Conservation (phyloP, 2,113 vertebrate species). For the Channa argus region DNA sequence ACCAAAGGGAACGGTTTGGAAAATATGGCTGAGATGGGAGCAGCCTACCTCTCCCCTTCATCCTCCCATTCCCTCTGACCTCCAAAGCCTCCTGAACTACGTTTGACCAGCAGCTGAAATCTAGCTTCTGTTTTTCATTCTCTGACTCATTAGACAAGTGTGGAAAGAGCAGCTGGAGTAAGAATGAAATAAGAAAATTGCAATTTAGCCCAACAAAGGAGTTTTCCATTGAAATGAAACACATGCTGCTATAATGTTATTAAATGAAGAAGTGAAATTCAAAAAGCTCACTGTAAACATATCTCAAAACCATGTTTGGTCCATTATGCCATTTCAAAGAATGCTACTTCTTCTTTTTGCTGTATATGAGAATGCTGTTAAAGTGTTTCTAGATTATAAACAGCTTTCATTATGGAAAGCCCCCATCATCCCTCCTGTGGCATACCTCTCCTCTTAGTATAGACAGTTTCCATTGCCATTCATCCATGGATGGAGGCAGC, state of each 20-base stretch:
- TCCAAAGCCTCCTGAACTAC: neutral
- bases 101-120: constrained; percentile 27
- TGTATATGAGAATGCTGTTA: constrained; percentile 35
- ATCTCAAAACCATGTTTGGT: neutral
- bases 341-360: constrained; percentile 55
- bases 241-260: neutral
- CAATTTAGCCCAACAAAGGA: neutral
- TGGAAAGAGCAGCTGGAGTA: neutral
- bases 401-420: constrained; percentile 55
- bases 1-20: constrained; percentile 5
- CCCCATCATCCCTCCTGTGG: constrained; percentile 50
- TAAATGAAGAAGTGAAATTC: constrained; percentile 63
- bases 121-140: constrained; percentile 15
- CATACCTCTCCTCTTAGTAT: constrained; percentile 51
- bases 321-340: constrained; percentile 14
- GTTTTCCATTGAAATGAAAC: constrained; percentile 40
- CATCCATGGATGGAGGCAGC: constrained; percentile 60
- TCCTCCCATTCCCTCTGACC: constrained; percentile 17
- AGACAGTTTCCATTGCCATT: constrained; percentile 58
- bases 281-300: neutral
- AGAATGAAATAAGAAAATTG: neutral
- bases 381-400: constrained; percentile 27
- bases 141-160: constrained; percentile 36
- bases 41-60: constrained; percentile 16
- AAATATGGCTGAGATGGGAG: constrained; percentile 7